Evolutionary conservation across 2,797 vertebrate species (phyloP).

Genomic region (Squalus acanthias): DNA sequence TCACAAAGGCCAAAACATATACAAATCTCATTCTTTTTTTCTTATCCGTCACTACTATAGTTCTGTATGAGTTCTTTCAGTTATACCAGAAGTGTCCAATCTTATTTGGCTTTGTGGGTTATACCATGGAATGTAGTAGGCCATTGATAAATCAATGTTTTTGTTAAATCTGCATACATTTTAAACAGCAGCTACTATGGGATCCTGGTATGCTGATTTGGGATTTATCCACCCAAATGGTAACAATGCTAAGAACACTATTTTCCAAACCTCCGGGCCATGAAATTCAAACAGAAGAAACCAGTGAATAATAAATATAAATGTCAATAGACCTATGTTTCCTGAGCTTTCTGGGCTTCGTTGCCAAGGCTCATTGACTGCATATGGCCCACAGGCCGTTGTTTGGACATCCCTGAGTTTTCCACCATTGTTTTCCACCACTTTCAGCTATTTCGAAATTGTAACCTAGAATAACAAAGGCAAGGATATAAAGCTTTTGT

Average conservation of each 20-base stretch:
- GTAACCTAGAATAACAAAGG: conserved; percentile 21
- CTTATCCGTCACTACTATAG: not conserved
- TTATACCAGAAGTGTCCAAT: not conserved
- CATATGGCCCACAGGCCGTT: not conserved
- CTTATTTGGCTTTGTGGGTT: not conserved
- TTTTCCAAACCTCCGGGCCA: not conserved
- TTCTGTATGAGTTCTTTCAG: not conserved
- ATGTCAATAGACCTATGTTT: not conserved
- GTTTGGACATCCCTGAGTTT: not conserved
- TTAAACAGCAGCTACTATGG: not conserved
- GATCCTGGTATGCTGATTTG: not conserved
- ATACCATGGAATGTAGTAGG: not conserved
- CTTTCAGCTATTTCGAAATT: not conserved
- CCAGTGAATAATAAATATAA: not conserved
- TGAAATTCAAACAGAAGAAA: conserved; percentile 13
- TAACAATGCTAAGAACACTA: not conserved
- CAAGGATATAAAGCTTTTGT: conserved; percentile 27
- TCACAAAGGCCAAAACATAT: not conserved
- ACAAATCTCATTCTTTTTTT: not conserved
- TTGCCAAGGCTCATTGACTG: not conserved
- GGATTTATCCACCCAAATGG: not conserved
- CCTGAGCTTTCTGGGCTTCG: not conserved
- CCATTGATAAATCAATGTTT: not conserved
- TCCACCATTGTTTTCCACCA: conserved; percentile 21
- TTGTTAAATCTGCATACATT: not conserved